Evolutionary conservation across 2,113 vertebrate genomes (phyloP).

Genomic region (Rana temporaria): DNA sequence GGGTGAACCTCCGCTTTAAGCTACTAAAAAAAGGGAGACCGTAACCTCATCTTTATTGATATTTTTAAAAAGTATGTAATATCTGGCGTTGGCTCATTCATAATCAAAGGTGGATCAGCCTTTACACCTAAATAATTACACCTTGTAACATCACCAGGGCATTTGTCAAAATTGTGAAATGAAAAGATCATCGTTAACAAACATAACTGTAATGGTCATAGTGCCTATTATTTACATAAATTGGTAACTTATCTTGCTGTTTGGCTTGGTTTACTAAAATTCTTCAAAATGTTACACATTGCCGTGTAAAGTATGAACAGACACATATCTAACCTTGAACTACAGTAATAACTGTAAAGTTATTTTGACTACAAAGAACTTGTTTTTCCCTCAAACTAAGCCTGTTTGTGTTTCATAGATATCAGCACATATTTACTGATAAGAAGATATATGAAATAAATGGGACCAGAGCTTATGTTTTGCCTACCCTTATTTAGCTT

Average conservation of each 20-base stretch:
- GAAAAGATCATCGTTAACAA: too few relatives aligned
- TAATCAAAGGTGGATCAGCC: too few relatives aligned
- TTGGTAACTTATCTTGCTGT: not conserved
- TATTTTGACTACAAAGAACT: constrained; percentile 45
- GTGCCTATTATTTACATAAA: too few relatives aligned
- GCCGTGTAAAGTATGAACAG: not conserved
- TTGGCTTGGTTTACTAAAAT: not conserved
- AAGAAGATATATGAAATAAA: constrained; percentile 7
- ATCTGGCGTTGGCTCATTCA: too few relatives aligned
- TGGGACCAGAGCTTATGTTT: not conserved
- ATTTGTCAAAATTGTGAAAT: too few relatives aligned
- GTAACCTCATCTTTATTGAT: too few relatives aligned
- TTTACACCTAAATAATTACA: too few relatives aligned
- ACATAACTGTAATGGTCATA: too few relatives aligned
- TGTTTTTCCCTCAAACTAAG: constrained; percentile 49
- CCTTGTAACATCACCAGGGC: too few relatives aligned
- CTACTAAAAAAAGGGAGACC: too few relatives aligned
- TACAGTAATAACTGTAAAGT: not conserved
- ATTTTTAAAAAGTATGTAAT: too few relatives aligned
- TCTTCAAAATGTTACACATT: constrained; percentile 35
- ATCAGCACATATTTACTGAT: constrained; percentile 29
- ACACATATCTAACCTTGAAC: constrained; percentile 29
- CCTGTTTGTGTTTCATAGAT: constrained; percentile 28
- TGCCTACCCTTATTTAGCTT: not conserved
- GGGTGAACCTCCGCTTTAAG: too few relatives aligned